Conservation (phyloP, 2,797 vertebrate genomes). For the Melanotaenia pygmaea region DNA sequence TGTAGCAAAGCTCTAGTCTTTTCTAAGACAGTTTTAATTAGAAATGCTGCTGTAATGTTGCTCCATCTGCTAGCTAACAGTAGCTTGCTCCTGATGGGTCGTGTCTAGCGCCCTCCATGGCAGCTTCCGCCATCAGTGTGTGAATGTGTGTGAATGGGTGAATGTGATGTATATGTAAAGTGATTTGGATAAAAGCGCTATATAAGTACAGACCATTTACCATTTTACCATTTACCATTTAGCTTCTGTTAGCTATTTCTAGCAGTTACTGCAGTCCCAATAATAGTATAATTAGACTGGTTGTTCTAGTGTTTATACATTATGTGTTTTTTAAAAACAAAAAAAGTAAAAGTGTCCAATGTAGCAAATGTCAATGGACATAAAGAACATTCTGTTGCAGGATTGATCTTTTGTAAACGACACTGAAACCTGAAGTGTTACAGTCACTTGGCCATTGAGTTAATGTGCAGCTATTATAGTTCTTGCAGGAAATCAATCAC, state of each 20-base stretch:
- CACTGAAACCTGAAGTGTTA: conserved; percentile 49
- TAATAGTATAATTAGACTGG: not conserved
- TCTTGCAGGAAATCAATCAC: conserved; percentile 55
- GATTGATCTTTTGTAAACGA: conserved; percentile 47
- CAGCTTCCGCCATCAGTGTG: too few species aligned
- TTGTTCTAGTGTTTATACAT: conserved; percentile 2
- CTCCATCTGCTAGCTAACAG: not conserved
- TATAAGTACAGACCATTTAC: too few species aligned
- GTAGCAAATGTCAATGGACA: conserved; percentile 31
- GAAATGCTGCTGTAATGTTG: not conserved
- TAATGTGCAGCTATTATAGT: conserved; percentile 52
- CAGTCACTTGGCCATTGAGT: conserved; percentile 40
- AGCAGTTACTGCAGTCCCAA: not conserved
- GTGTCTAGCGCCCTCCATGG: too few species aligned
- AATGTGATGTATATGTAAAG: too few species aligned
- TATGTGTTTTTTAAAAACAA: not conserved
- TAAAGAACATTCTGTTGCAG: conserved; percentile 14
- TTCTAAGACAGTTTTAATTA: not conserved
- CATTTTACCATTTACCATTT: too few species aligned
- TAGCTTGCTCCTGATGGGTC: too few species aligned
- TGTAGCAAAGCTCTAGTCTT: not conserved
- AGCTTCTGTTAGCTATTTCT: not conserved
- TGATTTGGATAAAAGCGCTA: too few species aligned
- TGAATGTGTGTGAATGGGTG: too few species aligned
- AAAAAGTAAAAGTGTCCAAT: conserved; percentile 13